These are phyloP conservation scores for Pseudopodoces humilis DNA, from an alignment of 2,113 vertebrate species.

Conservation along the genomic window DNA sequence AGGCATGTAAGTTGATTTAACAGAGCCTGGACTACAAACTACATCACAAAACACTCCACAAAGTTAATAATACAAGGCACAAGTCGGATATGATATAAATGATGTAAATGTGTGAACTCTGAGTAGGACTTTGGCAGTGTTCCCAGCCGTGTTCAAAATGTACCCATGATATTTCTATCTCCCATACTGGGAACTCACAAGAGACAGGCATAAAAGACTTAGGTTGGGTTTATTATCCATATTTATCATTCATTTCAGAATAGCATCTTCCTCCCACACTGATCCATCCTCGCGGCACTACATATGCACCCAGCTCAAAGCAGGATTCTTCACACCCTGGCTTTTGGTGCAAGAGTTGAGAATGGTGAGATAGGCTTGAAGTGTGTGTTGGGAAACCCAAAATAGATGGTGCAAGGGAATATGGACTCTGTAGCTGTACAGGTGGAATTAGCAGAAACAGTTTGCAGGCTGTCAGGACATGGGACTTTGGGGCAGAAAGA, in stretches of 20 bases:
- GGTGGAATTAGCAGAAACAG: background rate
- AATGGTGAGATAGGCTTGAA: background rate
- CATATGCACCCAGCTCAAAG: conserved; percentile 14
- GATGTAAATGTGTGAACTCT: conserved; percentile 65
- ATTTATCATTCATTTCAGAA: conserved; percentile 63
- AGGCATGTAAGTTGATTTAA: conserved; percentile 7
- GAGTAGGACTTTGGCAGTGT: conserved; percentile 58
- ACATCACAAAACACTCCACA: conserved; percentile 44
- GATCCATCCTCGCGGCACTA: background rate
- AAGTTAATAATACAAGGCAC: conserved; percentile 59
- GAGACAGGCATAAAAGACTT: conserved; percentile 48
- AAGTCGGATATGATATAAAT: conserved; percentile 61
- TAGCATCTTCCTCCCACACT: conserved; percentile 53
- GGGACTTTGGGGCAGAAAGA: background rate
- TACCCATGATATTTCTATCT: conserved; percentile 66
- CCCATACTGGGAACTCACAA: conserved; percentile 46
- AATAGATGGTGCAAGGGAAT: conserved; percentile 30
- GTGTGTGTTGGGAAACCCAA: background rate
- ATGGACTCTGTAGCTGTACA: background rate
- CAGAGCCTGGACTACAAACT: conserved; percentile 3
- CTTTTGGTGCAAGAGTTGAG: conserved; percentile 47
- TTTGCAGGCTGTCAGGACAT: background rate
- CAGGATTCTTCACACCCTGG: conserved; percentile 29
- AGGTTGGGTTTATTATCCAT: conserved; percentile 52
- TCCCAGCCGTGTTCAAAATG: conserved; percentile 62